Conservation (phyloP, 2,113 vertebrate genomes). For the Trematocara nigrifrons region DNA sequence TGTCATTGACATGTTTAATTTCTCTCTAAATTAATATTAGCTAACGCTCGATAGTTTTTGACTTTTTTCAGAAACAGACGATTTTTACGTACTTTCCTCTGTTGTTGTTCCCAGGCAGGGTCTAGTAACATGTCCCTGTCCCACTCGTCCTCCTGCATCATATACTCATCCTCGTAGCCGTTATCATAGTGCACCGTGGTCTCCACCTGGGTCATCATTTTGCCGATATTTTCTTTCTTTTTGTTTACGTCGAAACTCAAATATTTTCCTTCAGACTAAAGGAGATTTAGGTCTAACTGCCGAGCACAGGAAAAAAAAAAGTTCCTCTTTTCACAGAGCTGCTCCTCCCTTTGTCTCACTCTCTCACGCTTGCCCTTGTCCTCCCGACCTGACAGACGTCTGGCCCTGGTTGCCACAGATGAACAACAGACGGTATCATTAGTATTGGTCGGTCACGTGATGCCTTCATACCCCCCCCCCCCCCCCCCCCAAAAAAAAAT, state of each 20-base stretch:
- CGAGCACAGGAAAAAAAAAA: not conserved
- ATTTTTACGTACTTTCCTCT: constrained; percentile 70
- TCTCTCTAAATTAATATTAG: not conserved
- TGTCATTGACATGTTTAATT: not conserved
- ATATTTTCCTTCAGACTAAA: not conserved
- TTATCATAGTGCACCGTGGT: constrained; percentile 70
- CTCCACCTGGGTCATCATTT: constrained; percentile 63
- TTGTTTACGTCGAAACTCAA: not conserved
- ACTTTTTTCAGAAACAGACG: not conserved
- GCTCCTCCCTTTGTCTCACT: not conserved
- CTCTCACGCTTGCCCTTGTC: constrained; percentile 38
- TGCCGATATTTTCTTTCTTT: not conserved
- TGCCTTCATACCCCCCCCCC: not conserved
- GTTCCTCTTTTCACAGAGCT: not conserved
- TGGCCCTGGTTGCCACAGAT: constrained; percentile 48
- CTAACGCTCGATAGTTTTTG: not conserved
- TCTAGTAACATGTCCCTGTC: constrained; percentile 79
- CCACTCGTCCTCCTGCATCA: constrained; percentile 79
- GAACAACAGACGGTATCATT: constrained; percentile 33
- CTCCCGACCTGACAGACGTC: constrained; percentile 52
- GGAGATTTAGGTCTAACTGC: not conserved
- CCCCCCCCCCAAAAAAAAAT: not conserved
- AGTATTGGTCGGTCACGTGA: constrained; percentile 68
- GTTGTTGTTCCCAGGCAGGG: constrained; percentile 81
- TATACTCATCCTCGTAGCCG: constrained; percentile 73